Percentiles rank a stretch among this genome's conserved stretches.
phyloP scores from a whole-genome alignment of 2,888 invertebrate species.

The Colostygia pectinataria region DNA sequence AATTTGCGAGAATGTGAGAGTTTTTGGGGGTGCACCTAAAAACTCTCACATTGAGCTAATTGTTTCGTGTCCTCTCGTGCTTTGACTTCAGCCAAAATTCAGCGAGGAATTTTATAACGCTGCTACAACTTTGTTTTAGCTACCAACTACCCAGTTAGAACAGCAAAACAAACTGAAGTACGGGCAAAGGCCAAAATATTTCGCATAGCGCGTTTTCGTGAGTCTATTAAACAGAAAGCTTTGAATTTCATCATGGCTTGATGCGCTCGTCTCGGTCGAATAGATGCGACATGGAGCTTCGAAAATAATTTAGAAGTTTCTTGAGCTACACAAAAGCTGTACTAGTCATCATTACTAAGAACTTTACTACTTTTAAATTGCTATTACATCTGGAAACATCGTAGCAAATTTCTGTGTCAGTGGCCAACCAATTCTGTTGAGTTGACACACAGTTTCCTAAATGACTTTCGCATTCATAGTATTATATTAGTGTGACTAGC shows the following conservation, averaged over 20 bases:
- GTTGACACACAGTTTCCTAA: too few species aligned
- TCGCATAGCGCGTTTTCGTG: constrained; percentile 37
- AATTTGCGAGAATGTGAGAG: constrained; percentile 44
- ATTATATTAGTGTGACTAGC: too few species aligned
- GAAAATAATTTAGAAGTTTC: constrained; percentile 3
- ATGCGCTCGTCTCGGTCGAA: constrained; percentile 35
- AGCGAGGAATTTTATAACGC: background rate
- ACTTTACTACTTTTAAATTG: too few species aligned
- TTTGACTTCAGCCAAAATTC: background rate
- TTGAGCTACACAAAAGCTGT: too few species aligned
- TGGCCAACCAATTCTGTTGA: too few species aligned
- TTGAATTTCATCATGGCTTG: constrained; percentile 44
- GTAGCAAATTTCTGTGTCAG: too few species aligned
- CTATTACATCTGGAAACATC: too few species aligned
- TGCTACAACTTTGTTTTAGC: background rate
- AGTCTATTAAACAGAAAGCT: constrained; percentile 47
- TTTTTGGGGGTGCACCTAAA: background rate
- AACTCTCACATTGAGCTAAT: background rate
- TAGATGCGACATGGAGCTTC: constrained; percentile 22
- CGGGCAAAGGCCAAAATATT: constrained; percentile 43
- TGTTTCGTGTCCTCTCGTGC: background rate
- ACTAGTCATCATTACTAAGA: too few species aligned
- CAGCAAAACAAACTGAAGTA: background rate
- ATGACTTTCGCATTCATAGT: too few species aligned
- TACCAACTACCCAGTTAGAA: background rate